Base-by-base conservation (phyloP, 2,888 invertebrate species). In the Troides aeacus region DNA sequence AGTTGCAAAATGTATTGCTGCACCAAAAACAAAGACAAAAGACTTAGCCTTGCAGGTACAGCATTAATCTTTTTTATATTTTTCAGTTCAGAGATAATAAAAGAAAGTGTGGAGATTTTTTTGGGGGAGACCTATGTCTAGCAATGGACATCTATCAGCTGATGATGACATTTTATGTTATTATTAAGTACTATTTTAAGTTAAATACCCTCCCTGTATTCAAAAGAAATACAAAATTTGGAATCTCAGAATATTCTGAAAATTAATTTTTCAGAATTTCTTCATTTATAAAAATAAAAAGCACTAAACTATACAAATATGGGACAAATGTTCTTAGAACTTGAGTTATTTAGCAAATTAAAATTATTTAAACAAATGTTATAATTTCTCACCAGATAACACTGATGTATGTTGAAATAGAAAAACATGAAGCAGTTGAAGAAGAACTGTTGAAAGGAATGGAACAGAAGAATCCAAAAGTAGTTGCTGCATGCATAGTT, bases 381-480 rank as follows among this genome's bases (percentile, higher is more conserved):
- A 17, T 50, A 5, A 50, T 50, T 50, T 50, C 17, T 70, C 93
- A 95, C 62, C 97, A 98, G 91, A 94, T 99, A 72, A 95, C 96
- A 7, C 91, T 99, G 71, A 97, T 98, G 97, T 99, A 97, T 84
- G 94, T 99, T 75, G 99, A 99, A 93, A 97, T 99, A 79, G 99
- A 99, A 82, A 99, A 98, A 84, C 96, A 97, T 72, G 99, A 99
- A 74, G 88, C 95, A 17, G 97, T 98, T 0, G 93, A 96, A 77
- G 99, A 99, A 75, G 99, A 98, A 85, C 92, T 99, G 2, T 90
- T 98, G 24, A 98, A 98, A 90, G 99, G 99, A 53, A 96, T 98
- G 91, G 97, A 97, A 61, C 97, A 97, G 77, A 99, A 99, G 87
- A 99, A 99, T 87, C 99, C 99, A 0, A 99, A 99, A 92, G 97